Evolutionary conservation across 2,888 invertebrate species (phyloP).

Genomic region (Strigamia maritima): DNA sequence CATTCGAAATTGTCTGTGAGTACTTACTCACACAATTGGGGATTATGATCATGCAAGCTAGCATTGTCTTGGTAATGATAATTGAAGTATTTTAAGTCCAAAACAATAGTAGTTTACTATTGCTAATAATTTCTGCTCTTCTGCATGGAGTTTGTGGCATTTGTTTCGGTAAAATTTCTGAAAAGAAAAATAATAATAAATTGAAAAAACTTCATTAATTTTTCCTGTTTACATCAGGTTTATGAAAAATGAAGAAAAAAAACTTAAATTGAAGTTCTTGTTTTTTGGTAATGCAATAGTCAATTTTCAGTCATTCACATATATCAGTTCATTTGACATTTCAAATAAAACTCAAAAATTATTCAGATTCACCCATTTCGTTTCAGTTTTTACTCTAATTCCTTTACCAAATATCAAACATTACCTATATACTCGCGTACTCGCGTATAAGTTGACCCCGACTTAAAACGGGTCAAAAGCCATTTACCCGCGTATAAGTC

Average conservation of each 20-base stretch:
- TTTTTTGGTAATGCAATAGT: no score
- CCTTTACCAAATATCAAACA: no score
- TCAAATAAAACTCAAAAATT: no score
- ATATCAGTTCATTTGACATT: no score
- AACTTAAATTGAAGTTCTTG: no score
- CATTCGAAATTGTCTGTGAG: constrained; percentile 86
- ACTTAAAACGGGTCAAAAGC: no score
- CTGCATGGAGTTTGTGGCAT: constrained; percentile 91
- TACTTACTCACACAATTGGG: constrained; percentile 92
- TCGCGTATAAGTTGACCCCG: no score
- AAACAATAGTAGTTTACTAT: constrained; percentile 79
- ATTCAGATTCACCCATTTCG: no score
- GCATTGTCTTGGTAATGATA: constrained; percentile 85
- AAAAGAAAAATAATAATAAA: neutral
- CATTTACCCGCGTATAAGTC: no score
- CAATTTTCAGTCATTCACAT: no score
- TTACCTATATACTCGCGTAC: no score
- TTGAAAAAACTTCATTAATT: constrained; percentile 64
- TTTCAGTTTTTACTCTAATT: no score
- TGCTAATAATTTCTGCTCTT: constrained; percentile 79
- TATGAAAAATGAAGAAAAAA: constrained; percentile 84
- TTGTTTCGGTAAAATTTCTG: constrained; percentile 74
- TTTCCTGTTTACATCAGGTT: constrained; percentile 87
- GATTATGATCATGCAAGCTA: constrained; percentile 90
- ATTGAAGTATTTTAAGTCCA: constrained; percentile 84